These are phyloP conservation scores for Upupa epops DNA, from an alignment of 2,113 vertebrate species.

Conservation along the genomic window DNA sequence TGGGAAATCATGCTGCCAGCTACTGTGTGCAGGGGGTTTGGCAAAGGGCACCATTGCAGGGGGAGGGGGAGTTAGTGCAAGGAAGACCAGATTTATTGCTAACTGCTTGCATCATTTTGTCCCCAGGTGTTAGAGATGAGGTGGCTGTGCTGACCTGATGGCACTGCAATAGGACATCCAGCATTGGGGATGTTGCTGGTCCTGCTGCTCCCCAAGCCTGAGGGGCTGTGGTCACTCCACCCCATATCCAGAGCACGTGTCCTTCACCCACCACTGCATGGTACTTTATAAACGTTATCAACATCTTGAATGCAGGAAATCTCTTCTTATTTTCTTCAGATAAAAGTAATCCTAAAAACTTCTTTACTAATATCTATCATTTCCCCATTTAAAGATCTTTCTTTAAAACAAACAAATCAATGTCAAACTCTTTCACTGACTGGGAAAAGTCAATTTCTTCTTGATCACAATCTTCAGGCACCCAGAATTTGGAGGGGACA, in stretches of 20 bases:
- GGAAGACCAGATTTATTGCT: neutral
- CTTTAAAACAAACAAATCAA: neutral
- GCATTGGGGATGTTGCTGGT: rapidly evolving
- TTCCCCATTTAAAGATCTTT: neutral
- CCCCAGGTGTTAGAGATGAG: neutral
- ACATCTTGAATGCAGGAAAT: neutral
- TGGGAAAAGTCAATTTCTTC: neutral
- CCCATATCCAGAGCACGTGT: rapidly evolving
- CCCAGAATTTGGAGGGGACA: neutral
- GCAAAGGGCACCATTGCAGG: neutral
- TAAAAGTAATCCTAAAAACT: neutral
- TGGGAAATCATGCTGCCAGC: neutral
- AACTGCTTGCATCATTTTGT: neutral
- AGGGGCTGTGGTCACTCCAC: rapidly evolving
- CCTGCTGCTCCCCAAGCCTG: neutral
- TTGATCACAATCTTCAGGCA: neutral
- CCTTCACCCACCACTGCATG: rapidly evolving
- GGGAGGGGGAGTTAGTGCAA: rapidly evolving
- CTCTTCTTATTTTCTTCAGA: neutral
- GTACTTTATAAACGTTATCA: neutral
- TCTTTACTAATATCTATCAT: neutral
- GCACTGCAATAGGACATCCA: neutral
- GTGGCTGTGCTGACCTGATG: neutral
- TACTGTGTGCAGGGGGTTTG: neutral
- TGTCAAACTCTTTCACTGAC: neutral